Percentiles rank a stretch among this genome's conserved stretches.
Evolutionary conservation across 37 sponge, comb jelly and placozoan genomes (phyloP).

Genomic region (Theonella swinhoei): DNA sequence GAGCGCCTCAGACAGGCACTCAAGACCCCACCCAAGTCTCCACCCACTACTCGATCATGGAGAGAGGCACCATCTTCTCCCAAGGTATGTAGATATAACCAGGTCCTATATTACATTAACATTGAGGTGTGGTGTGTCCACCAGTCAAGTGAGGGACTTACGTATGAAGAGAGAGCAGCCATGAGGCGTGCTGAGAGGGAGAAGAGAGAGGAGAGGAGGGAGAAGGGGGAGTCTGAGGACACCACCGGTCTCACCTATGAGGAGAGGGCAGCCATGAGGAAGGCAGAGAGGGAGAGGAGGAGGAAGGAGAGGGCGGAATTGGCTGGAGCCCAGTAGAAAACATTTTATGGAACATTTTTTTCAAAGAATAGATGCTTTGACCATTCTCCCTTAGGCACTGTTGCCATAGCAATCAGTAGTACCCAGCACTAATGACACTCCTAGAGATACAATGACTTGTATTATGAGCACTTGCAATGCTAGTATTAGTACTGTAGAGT

Average conservation of each 20-base stretch:
- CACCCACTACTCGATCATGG: not conserved
- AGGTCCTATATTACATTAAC: no score
- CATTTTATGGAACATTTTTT: no score
- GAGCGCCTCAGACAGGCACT: not conserved
- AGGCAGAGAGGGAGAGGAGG: slow-evolving; percentile 58
- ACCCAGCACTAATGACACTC: no score
- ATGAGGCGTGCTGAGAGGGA: slow-evolving; percentile 73
- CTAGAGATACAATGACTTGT: no score
- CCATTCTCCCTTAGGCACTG: no score
- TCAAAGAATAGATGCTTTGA: no score
- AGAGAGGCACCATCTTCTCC: slow-evolving; percentile 12
- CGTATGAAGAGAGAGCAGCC: slow-evolving; percentile 75
- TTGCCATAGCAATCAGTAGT: no score
- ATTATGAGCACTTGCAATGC: no score
- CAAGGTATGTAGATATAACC: no score
- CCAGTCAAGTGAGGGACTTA: no score
- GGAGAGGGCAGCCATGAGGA: slow-evolving; percentile 49
- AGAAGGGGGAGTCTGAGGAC: not conserved
- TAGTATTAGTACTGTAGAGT: no score
- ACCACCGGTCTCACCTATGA: slow-evolving; percentile 52
- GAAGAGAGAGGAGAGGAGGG: not conserved
- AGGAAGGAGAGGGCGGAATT: slow-evolving; percentile 36
- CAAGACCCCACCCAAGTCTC: not conserved
- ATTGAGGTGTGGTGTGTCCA: no score
- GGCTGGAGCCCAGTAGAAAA: not conserved